Evolutionary conservation across 2,113 vertebrate species (phyloP).

Genomic region (Rousettus leschenaultii): DNA sequence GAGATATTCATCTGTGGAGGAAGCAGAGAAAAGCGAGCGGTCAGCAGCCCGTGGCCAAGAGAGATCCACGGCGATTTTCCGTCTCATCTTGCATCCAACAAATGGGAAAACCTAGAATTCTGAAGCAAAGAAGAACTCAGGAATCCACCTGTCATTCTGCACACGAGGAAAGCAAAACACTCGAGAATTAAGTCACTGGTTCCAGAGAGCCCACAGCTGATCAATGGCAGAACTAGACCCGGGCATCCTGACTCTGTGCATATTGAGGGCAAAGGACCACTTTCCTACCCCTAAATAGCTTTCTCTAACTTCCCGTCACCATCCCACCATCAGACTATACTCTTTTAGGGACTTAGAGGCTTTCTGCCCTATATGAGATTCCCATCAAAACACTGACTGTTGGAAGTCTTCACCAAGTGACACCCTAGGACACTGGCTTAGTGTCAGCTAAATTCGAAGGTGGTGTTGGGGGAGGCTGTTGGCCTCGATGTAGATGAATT

Average conservation of each 20-base stretch:
- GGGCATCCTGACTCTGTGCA: rapidly evolving
- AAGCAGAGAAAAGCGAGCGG: not conserved
- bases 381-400: not conserved
- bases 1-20: constrained; percentile 65
- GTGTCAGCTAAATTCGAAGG: not conserved
- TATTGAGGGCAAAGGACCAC: not conserved
- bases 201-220: not conserved
- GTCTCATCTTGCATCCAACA: not conserved
- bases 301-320: not conserved
- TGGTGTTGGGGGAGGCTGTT: no score
- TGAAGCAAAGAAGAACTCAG: not conserved
- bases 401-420: not conserved
- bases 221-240: not conserved
- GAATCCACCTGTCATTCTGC: not conserved
- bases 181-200: not conserved
- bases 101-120: not conserved
- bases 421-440: not conserved
- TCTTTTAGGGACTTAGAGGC: not conserved
- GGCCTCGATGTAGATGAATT: not conserved
- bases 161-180: not conserved
- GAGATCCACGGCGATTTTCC: rapidly evolving
- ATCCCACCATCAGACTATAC: not conserved
- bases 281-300: not conserved
- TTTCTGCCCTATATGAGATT: not conserved
- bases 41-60: not conserved